phyloP scores from a whole-genome alignment of 2,113 vertebrate genomes.

The Leptocoma aspasia region DNA sequence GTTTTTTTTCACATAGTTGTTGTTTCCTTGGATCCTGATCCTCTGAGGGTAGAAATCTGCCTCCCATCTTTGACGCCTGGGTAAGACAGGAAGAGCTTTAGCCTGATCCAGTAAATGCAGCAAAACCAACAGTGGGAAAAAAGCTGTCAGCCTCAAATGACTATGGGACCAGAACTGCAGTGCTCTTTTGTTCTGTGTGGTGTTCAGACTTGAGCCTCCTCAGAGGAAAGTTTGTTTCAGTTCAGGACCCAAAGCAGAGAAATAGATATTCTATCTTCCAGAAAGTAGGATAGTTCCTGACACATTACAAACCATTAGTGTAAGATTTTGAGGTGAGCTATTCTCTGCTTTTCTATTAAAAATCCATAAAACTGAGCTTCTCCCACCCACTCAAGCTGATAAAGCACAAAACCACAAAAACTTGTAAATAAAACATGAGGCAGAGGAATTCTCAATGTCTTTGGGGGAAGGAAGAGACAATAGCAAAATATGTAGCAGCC shows the following conservation, averaged over 20 bases:
- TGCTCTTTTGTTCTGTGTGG: not conserved
- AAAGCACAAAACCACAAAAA: not conserved
- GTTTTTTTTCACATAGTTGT: not conserved
- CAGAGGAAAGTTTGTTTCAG: not conserved
- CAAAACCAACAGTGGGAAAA: not conserved
- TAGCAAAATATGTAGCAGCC: not conserved
- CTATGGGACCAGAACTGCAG: not conserved
- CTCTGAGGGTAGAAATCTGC: not conserved
- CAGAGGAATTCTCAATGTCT: not conserved
- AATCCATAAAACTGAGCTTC: not conserved
- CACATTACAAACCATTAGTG: not conserved
- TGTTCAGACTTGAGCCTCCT: not conserved
- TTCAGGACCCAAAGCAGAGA: not conserved
- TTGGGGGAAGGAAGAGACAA: not conserved
- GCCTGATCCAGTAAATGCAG: not conserved
- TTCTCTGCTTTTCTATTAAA: not conserved
- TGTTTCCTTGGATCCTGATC: not conserved
- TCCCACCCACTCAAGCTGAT: not conserved
- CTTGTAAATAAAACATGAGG: constrained; percentile 7
- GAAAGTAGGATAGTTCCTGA: not conserved
- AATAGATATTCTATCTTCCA: not conserved
- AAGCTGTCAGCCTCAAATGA: not conserved
- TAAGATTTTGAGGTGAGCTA: not conserved
- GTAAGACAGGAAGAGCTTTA: not conserved
- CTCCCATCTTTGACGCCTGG: not conserved